These are phyloP conservation scores for Philonicus albiceps DNA, from an alignment of 2,888 invertebrate species.

Conservation along the genomic window DNA sequence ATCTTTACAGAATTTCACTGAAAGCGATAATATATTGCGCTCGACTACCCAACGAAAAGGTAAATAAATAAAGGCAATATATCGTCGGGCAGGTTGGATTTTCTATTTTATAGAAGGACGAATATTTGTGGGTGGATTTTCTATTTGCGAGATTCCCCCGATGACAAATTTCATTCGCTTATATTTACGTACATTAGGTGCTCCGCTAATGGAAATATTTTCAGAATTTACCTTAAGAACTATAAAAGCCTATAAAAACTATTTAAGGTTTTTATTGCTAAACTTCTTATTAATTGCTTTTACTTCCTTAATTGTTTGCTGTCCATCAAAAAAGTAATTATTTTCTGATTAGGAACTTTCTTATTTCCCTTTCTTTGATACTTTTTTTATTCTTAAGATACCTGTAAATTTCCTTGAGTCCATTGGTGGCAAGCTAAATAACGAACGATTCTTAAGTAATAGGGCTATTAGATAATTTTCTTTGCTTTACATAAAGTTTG, in stretches of 20 bases:
- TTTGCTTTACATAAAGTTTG: neutral
- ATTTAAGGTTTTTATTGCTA: neutral
- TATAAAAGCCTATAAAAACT: neutral
- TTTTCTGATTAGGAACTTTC: neutral
- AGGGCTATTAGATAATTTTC: neutral
- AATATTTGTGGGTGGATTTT: neutral
- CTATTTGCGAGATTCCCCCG: neutral
- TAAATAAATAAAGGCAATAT: neutral
- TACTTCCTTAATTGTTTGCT: neutral
- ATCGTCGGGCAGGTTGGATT: neutral
- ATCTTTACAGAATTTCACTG: neutral
- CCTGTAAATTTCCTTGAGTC: neutral
- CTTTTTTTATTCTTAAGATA: neutral
- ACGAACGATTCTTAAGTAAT: neutral
- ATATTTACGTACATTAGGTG: neutral
- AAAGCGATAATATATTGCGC: neutral
- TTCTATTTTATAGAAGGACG: neutral
- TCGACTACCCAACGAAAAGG: neutral
- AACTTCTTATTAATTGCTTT: neutral
- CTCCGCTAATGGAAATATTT: neutral
- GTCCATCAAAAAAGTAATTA: neutral
- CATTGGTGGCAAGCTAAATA: neutral
- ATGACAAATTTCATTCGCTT: neutral
- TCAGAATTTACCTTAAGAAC: neutral
- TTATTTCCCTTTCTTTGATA: neutral